Percentiles rank a stretch among this genome's conserved stretches.
These are phyloP conservation scores for Diorhabda carinulata DNA, from an alignment of 1,140 invertebrate genomes.

Conservation along the genomic window DNA sequence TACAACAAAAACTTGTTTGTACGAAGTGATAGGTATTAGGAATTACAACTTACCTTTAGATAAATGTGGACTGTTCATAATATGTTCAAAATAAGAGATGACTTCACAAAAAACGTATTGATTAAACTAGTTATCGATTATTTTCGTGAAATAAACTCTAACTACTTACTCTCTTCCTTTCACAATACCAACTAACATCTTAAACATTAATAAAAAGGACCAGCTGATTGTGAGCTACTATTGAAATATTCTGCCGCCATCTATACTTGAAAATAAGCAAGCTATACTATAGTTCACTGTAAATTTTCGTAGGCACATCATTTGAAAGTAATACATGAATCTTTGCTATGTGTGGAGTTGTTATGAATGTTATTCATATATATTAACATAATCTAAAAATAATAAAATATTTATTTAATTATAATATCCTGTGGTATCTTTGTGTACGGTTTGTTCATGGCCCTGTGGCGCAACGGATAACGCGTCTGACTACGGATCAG, in stretches of 20 bases:
- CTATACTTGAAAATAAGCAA: background rate
- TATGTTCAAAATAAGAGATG: background rate
- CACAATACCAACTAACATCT: slow-evolving; percentile 4
- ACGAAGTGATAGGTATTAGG: background rate
- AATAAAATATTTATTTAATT: too few species aligned
- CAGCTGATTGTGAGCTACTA: background rate
- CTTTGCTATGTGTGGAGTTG: too few species aligned
- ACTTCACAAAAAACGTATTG: slow-evolving; percentile 5
- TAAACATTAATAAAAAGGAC: background rate
- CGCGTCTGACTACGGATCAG: slow-evolving; percentile 89
- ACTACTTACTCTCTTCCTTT: slow-evolving; percentile 4
- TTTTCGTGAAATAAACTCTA: slow-evolving; percentile 10
- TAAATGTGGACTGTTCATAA: slow-evolving; percentile 26
- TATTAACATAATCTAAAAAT: too few species aligned
- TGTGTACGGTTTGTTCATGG: slow-evolving; percentile 43
- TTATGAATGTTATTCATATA: too few species aligned
- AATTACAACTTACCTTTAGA: slow-evolving; percentile 19
- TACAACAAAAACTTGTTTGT: background rate
- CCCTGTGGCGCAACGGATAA: slow-evolving; percentile 89
- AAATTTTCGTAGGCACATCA: too few species aligned
- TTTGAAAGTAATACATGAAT: too few species aligned
- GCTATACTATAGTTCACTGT: too few species aligned
- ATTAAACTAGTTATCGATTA: slow-evolving; percentile 12
- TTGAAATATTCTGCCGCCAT: slow-evolving; percentile 5
- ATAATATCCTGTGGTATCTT: too few species aligned